Conservation (phyloP, 2,797 vertebrate species). For the Hozukius guyotensis region DNA sequence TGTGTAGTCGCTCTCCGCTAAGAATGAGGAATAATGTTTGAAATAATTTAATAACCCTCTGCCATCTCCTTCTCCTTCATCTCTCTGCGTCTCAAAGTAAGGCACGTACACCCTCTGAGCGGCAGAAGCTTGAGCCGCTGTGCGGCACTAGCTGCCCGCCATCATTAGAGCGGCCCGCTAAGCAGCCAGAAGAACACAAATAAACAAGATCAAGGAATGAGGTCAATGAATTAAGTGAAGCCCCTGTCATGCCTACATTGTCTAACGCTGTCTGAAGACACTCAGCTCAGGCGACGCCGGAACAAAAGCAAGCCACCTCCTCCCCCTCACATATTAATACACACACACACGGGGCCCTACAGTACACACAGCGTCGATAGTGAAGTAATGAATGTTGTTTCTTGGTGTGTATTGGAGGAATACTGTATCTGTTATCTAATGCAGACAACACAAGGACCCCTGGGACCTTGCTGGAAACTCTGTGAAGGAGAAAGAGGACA, state of each 20-base stretch:
- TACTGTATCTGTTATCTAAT: slow-evolving; percentile 34
- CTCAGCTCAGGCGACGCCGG: slow-evolving; percentile 17
- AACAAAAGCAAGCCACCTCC: slow-evolving; percentile 14
- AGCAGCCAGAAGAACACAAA: slow-evolving; percentile 46
- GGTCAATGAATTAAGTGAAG: slow-evolving; percentile 67
- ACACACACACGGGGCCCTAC: background rate
- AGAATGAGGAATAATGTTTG: slow-evolving; percentile 44
- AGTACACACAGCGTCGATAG: background rate
- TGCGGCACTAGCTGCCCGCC: slow-evolving; percentile 14
- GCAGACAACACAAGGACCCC: slow-evolving; percentile 28
- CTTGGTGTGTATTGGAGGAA: background rate
- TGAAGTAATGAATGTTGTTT: slow-evolving; percentile 27
- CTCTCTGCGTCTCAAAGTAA: slow-evolving; percentile 5
- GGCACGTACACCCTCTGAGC: slow-evolving; percentile 13
- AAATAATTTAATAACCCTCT: slow-evolving; percentile 44
- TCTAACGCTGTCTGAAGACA: slow-evolving; percentile 52
- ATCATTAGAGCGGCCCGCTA: slow-evolving; percentile 24
- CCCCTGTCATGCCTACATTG: slow-evolving; percentile 36
- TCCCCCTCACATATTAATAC: slow-evolving; percentile 5
- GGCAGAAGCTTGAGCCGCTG: slow-evolving; percentile 17
- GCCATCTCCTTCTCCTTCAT: slow-evolving; percentile 9
- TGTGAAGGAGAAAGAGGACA: slow-evolving; percentile 54
- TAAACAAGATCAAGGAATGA: slow-evolving; percentile 64
- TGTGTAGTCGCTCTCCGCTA: background rate
- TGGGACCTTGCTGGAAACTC: slow-evolving; percentile 35